Base-by-base conservation (phyloP, 2,888 invertebrate genomes). In the Villa cingulata region DNA sequence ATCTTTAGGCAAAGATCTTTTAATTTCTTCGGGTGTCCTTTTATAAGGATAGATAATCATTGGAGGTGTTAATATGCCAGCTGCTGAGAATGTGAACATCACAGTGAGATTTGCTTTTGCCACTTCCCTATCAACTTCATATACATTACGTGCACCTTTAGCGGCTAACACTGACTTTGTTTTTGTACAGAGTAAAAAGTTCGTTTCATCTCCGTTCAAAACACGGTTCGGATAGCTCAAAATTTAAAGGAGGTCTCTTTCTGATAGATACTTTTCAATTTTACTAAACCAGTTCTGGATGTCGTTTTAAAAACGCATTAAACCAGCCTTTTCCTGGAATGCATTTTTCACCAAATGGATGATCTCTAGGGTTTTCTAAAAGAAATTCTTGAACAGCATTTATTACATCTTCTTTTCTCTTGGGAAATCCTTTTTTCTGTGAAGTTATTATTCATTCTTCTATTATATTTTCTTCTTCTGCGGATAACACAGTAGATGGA, bases 111-210 rank as follows among this genome's bases (percentile, higher is more conserved):
- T 27, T 17, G 42, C 17, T 32, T 34, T 16, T 1, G n/a, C 16
- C 12, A 6, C 17, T 1, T 7, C 16, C 12, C 3, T 37, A 2
- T 37, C 37, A 1, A 43, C 18, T 19, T 43, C 37, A 20, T 44
- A 37, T 4, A 44, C 37, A 38, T 44, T 44, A 1, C 29, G 32
- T 4, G 15, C 23, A 37, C 41, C 44, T 16, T 37, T 46, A 17
- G 43, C 19, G 29, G 45, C 37, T 16, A 50, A 41, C n/a, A 43
- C 34, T 32, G 36, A 17, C 29, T 34, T 48, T n/a, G 10, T 41
- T 40, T 40, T 45, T 2, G 45, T 32, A 18, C 45, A 45, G 2
- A 45, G 17, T 5, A 32, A 32, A 34, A 45, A 46, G 17, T 38
- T 39, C 10, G 27, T 41, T 46, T 46, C 46, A 17, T 46, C 46